phyloP scores from a whole-genome alignment of 2,888 invertebrate species.

The Caenorhabditis wallacei region DNA sequence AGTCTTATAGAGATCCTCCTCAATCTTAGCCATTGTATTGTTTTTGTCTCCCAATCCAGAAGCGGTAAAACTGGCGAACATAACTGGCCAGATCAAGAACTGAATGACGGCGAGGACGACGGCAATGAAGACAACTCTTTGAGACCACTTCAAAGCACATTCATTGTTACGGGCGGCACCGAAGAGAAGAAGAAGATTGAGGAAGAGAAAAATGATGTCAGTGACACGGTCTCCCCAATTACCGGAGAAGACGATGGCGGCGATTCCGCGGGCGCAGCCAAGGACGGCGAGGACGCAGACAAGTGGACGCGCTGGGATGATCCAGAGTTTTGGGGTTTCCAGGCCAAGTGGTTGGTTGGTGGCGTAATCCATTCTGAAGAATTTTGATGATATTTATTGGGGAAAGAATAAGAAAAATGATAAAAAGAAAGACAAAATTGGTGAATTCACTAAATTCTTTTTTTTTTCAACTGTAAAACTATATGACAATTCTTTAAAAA shows the following conservation, averaged over 20 bases:
- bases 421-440: background rate
- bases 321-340: slow-evolving; percentile 36
- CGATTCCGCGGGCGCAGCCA: slow-evolving; percentile 28
- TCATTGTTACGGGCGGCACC: slow-evolving; percentile 51
- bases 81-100: slow-evolving; percentile 51
- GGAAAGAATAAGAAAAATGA: background rate
- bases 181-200: slow-evolving; percentile 48
- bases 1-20: slow-evolving; percentile 9
- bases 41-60: slow-evolving; percentile 44
- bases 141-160: slow-evolving; percentile 50
- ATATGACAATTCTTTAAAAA: no score
- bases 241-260: background rate
- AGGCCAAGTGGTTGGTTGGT: slow-evolving; percentile 35
- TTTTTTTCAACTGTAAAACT: no score
- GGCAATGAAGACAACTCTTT: slow-evolving; percentile 29
- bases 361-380: slow-evolving; percentile 44
- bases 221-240: slow-evolving; percentile 27
- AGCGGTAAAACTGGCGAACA: slow-evolving; percentile 29
- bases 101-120: slow-evolving; percentile 37
- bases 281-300: slow-evolving; percentile 38
- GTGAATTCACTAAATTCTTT: no score
- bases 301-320: slow-evolving; percentile 44
- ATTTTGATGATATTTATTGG: background rate
- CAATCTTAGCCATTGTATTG: slow-evolving; percentile 7
- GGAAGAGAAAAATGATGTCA: slow-evolving; percentile 32